A percentile compares a stretch with the other conserved stretches of the same genome.
Evolutionary conservation across 2,113 vertebrate genomes (phyloP).

Genomic region (Etia nguti): DNA sequence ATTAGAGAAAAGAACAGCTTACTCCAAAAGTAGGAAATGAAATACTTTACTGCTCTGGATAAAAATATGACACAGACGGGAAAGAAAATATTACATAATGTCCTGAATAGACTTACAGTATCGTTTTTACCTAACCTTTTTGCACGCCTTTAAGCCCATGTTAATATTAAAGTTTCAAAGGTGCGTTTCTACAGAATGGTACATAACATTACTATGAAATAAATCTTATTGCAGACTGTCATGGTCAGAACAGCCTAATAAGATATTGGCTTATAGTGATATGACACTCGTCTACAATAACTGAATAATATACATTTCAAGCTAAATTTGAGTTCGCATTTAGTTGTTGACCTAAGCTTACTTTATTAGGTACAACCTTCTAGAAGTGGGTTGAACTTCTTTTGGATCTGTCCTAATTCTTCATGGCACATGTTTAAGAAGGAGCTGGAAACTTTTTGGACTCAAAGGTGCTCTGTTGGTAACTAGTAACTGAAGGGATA

Average conservation of each 20-base stretch:
- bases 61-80: background rate
- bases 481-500: background rate
- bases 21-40: background rate
- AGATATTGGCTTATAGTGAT: background rate
- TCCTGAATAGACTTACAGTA: background rate
- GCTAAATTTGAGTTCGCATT: background rate
- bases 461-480: background rate
- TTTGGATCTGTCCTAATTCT: background rate
- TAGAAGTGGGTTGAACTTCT: background rate
- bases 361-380: background rate
- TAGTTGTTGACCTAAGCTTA: background rate
- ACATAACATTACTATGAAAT: background rate
- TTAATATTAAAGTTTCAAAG: background rate
- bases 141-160: background rate
- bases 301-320: background rate
- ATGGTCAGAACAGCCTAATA: background rate
- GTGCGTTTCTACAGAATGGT: background rate
- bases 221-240: background rate
- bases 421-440: background rate
- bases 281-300: background rate
- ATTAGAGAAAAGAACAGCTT: background rate
- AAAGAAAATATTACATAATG: background rate
- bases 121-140: background rate
- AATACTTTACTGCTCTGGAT: background rate
- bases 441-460: background rate